Base-by-base conservation (phyloP, 2,797 vertebrate genomes). In the Characodon lateralis region DNA sequence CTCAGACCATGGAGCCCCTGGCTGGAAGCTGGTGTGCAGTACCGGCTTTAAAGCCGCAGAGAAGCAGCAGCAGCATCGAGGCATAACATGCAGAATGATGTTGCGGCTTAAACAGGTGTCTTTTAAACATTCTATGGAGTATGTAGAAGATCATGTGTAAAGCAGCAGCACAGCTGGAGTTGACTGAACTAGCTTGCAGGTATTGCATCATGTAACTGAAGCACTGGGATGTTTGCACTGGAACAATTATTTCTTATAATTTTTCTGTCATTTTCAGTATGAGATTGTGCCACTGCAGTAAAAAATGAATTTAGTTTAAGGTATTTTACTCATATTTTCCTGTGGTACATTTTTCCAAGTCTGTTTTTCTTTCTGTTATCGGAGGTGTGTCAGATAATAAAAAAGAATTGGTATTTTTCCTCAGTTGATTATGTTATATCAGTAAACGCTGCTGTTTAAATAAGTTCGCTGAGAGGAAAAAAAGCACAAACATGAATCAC, bases 401-500 rank as follows among this genome's bases (percentile, higher is more conserved):
- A 41, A 24, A 9, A 66, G 31, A 41, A 43, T 68, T 41, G 0
- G 43, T 13, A 43, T 43, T 68, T 41, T 68, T 24, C 28, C 22
- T 24, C 14, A 12, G 24, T n/a, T 66, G 8, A 41, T 65, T 41
- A 39, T 41, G 71, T 20, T 39, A 63, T 5, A 6, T 55, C 0
- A 24, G n/a, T 46, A 41, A 50, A 31, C 61, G 58, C 14, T 61
- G 55, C n/a, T 6, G 14, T 74, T 77, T 13, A 1, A 5, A 43
- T 9, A 50, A 26, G 8, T 31, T n/a, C 39, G 1, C 68, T 48
- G 56, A 55, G 58, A n/a, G 22, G 12, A 65, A 14, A 86, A 76
- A 79, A 87, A 78, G 82, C 81, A 86, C 74, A 84, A 79, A 28
- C 6, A 13, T 65, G 9, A 51, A 59, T 74, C 5, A 0, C 31